Conservation (phyloP, 2,797 vertebrate species). For the Sebastes minor region DNA sequence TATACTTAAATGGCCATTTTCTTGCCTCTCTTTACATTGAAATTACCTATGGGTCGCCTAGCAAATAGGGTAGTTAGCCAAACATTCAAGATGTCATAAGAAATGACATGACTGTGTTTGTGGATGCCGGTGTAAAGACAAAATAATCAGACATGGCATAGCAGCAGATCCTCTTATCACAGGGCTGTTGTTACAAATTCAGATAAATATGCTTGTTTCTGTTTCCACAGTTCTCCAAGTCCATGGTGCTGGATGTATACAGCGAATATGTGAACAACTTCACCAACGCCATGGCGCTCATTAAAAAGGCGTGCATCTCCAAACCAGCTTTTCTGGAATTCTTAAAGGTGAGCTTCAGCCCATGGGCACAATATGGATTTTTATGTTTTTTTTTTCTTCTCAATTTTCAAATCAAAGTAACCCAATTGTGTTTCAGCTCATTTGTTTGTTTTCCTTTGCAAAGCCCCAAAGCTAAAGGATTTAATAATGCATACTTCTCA, state of each 20-base stretch:
- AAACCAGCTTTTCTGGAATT: conserved; percentile 95
- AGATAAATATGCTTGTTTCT: conserved; percentile 20
- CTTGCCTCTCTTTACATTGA: conserved; percentile 47
- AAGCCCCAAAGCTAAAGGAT: conserved; percentile 10
- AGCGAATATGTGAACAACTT: conserved; percentile 98
- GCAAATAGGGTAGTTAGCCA: conserved; percentile 26
- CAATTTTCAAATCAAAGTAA: not conserved
- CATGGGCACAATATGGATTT: not conserved
- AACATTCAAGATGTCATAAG: conserved; percentile 35
- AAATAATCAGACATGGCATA: conserved; percentile 17
- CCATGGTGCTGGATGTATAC: conserved; percentile 96
- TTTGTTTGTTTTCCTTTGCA: not conserved
- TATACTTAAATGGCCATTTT: conserved; percentile 66
- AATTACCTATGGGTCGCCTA: conserved; percentile 39
- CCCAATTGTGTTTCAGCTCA: not conserved
- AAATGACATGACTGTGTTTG: conserved; percentile 37
- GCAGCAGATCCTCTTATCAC: not conserved
- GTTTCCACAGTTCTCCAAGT: conserved; percentile 91
- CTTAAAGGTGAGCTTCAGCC: conserved; percentile 86
- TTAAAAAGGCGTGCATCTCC: conserved; percentile 95
- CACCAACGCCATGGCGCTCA: conserved; percentile 93
- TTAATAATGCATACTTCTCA: conserved; percentile 2
- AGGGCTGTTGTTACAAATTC: conserved; percentile 14
- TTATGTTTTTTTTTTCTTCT: not conserved
- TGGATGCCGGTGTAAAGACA: conserved; percentile 9